Evolutionary conservation across 1,140 invertebrate genomes (phyloP).

Genomic region (Carposina sasakii): DNA sequence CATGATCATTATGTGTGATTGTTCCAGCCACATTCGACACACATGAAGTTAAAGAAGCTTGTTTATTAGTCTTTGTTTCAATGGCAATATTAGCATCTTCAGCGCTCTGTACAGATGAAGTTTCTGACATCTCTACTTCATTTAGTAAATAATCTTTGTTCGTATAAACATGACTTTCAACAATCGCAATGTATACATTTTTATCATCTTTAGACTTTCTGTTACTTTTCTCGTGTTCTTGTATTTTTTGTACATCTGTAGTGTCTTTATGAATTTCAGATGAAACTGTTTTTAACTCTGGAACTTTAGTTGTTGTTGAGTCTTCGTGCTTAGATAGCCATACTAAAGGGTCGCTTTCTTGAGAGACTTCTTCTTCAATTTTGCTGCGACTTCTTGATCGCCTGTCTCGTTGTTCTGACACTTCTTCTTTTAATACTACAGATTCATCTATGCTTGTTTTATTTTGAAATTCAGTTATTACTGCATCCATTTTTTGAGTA

Average conservation of each 20-base stretch:
- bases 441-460: slow-evolving; percentile 39
- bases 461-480: slow-evolving; percentile 52
- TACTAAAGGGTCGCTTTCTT: slow-evolving; percentile 38
- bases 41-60: no score
- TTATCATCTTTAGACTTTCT: slow-evolving; percentile 25
- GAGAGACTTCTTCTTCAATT: slow-evolving; percentile 37
- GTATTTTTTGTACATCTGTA: slow-evolving; percentile 12
- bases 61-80: slow-evolving; percentile 8
- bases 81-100: slow-evolving; percentile 24
- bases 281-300: not conserved
- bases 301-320: slow-evolving; percentile 21
- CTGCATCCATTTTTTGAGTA: slow-evolving; percentile 50
- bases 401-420: slow-evolving; percentile 18
- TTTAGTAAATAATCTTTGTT: slow-evolving; percentile 52
- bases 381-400: slow-evolving; percentile 37
- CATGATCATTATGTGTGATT: no score
- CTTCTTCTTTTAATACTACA: slow-evolving; percentile 5
- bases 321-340: slow-evolving; percentile 37
- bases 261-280: slow-evolving; percentile 8
- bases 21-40: no score
- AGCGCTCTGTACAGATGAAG: slow-evolving; percentile 19
- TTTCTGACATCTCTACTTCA: slow-evolving; percentile 31
- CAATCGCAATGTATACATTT: slow-evolving; percentile 50
- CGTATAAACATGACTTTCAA: slow-evolving; percentile 57
- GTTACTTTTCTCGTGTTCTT: slow-evolving; percentile 17